These are phyloP conservation scores for Pristionchus exspectatus DNA, from an alignment of 2,888 invertebrate species.

Conservation along the genomic window DNA sequence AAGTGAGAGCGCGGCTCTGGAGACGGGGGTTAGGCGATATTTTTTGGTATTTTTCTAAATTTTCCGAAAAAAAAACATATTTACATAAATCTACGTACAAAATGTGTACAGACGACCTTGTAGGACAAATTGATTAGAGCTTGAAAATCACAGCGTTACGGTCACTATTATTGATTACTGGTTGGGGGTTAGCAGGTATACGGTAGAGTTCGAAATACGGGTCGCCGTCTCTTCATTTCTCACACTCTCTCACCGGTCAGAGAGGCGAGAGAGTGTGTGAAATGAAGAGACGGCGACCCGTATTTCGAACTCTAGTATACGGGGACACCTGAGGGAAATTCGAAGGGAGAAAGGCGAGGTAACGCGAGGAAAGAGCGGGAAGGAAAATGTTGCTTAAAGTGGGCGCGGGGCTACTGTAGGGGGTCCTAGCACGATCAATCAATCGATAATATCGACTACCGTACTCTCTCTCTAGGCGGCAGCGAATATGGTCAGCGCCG, in stretches of 20 bases:
- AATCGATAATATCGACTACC: not conserved
- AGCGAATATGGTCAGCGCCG: constrained; percentile 79
- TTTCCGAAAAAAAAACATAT: not conserved
- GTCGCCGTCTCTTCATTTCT: too few species aligned
- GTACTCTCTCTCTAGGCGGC: not conserved
- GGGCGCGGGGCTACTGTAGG: not conserved
- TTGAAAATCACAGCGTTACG: not conserved
- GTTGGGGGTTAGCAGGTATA: not conserved
- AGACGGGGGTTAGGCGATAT: not conserved
- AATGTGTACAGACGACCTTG: constrained; percentile 28
- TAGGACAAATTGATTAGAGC: not conserved
- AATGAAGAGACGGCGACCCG: too few species aligned
- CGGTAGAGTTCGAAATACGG: too few species aligned
- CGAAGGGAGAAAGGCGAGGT: constrained; percentile 16
- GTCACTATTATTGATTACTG: constrained; percentile 15
- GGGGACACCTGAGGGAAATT: not conserved
- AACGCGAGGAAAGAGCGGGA: not conserved
- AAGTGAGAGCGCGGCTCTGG: not conserved
- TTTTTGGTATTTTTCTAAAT: not conserved
- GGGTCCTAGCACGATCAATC: constrained; percentile 29
- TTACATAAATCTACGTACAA: not conserved
- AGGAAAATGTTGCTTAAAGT: not conserved
- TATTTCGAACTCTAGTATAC: too few species aligned
- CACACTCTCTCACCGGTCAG: too few species aligned
- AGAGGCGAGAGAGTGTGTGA: too few species aligned